Conservation (phyloP, 64 coral and sea anemone species). For the Platygyra sinensis region DNA sequence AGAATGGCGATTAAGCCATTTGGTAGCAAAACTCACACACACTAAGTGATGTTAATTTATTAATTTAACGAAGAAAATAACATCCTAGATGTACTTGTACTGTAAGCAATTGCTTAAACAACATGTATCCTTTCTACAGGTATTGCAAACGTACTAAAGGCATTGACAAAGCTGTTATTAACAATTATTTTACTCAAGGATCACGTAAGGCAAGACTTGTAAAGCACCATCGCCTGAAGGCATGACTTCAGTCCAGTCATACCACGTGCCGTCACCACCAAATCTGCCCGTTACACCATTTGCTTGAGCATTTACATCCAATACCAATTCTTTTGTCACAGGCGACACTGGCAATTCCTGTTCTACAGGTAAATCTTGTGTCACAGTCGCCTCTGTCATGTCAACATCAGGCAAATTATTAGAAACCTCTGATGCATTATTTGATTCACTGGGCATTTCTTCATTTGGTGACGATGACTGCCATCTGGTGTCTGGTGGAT, state of each 20-base stretch:
- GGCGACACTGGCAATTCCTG: conserved; percentile 22
- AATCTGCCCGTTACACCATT: conserved; percentile 92
- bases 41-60: neutral
- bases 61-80: neutral
- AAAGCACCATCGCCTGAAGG: conserved; percentile 72
- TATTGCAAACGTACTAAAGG: neutral
- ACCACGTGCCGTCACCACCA: conserved; percentile 87
- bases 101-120: neutral
- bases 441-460: neutral
- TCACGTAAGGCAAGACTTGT: conserved; percentile 92
- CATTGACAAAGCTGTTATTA: neutral
- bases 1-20: no score
- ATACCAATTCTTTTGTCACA: conserved; percentile 51
- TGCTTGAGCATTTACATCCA: conserved; percentile 77
- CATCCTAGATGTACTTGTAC: neutral
- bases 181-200: conserved; percentile 85
- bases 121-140: no score
- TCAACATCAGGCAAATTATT: neutral
- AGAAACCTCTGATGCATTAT: neutral
- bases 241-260: conserved; percentile 88
- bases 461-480: neutral
- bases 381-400: neutral
- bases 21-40: neutral
- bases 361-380: conserved; percentile 44
- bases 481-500: neutral